Evolutionary conservation across 2,797 vertebrate species (phyloP).

Genomic region (Falco columbarius): DNA sequence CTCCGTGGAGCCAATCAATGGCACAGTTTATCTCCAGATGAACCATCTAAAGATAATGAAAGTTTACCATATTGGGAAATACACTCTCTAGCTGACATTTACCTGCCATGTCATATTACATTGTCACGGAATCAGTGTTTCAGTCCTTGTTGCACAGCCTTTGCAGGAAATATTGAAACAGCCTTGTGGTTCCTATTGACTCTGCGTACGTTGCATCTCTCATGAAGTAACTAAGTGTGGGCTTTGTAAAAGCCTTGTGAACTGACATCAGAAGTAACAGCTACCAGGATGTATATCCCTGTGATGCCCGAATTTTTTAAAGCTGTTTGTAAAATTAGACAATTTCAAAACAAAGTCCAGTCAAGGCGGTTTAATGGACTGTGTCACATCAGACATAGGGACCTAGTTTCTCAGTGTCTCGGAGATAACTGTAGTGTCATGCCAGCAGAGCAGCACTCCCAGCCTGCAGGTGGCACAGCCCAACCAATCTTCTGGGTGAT

Average conservation of each 20-base stretch:
- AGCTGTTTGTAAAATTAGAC: not conserved
- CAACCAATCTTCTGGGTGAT: not conserved
- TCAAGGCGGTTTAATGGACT: not conserved
- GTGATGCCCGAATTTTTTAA: not conserved
- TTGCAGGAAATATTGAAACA: not conserved
- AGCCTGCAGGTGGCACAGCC: not conserved
- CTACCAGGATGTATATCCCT: not conserved
- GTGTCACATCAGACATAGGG: not conserved
- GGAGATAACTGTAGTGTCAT: rapidly evolving
- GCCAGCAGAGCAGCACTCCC: not conserved
- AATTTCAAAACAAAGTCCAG: not conserved
- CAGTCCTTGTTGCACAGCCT: not conserved
- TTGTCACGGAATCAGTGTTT: not conserved
- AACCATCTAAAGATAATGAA: not conserved
- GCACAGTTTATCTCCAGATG: not conserved
- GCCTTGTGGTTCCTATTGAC: not conserved
- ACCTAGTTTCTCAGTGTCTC: not conserved
- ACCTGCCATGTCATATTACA: not conserved
- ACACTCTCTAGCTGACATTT: not conserved
- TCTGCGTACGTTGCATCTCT: not conserved
- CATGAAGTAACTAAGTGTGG: not conserved
- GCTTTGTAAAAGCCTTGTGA: not conserved
- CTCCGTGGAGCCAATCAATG: not conserved
- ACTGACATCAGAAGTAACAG: not conserved
- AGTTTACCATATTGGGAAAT: not conserved